These are phyloP conservation scores for Xiphorhynchus erythropygius DNA, from an alignment of 2,797 vertebrate genomes.

Conservation along the genomic window DNA sequence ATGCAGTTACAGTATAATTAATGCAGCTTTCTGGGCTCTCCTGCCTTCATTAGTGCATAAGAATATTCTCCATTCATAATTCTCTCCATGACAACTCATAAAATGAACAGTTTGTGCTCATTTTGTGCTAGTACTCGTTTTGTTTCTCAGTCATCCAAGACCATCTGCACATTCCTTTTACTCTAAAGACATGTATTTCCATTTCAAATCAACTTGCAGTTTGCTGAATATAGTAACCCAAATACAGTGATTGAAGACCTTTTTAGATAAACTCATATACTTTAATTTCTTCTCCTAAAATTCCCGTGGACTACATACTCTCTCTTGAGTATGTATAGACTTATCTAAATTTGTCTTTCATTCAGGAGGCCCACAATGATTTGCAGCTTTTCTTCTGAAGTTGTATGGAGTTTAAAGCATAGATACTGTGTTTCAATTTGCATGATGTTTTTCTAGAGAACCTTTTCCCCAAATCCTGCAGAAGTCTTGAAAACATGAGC, in stretches of 20 bases:
- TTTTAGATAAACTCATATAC: neutral
- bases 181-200: constrained; percentile 49
- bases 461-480: neutral
- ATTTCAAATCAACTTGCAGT: constrained; percentile 42
- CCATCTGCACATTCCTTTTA: constrained; percentile 61
- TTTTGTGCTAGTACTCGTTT: constrained; percentile 52
- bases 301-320: neutral
- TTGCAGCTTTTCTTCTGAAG: neutral
- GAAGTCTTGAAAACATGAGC: neutral
- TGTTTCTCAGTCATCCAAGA: constrained; percentile 65
- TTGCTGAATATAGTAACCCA: constrained; percentile 43
- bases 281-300: constrained; percentile 8
- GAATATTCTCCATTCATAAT: constrained; percentile 66
- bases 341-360: neutral
- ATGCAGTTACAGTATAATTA: constrained; percentile 22
- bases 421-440: neutral
- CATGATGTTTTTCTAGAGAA: neutral
- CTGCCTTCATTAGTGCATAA: constrained; percentile 21
- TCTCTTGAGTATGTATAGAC: neutral
- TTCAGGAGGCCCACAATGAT: neutral
- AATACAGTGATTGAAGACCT: constrained; percentile 25
- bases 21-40: constrained; percentile 26
- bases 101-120: constrained; percentile 67
- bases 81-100: constrained; percentile 63
- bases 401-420: neutral